A percentile compares a stretch with the other conserved stretches of the same genome.
Conservation (phyloP, 1,140 invertebrate genomes). For the Achroia grisella region DNA sequence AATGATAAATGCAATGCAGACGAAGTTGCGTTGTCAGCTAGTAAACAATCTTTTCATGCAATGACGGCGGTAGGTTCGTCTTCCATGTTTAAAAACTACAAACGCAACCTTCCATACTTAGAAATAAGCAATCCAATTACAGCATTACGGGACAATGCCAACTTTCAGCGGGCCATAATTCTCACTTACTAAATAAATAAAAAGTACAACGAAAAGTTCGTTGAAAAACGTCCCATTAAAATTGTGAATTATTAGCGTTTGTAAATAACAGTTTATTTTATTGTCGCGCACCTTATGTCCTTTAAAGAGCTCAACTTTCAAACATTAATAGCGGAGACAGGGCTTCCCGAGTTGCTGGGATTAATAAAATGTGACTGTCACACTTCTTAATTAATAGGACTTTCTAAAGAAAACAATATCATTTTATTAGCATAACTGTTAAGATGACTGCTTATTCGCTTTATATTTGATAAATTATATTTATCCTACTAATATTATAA, state of each 20-base stretch:
- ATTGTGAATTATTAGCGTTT: slow-evolving; percentile 51
- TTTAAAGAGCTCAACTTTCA: slow-evolving; percentile 39
- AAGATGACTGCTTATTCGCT: background rate
- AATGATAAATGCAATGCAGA: too few species aligned
- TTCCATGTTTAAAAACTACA: too few species aligned
- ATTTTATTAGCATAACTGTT: slow-evolving; percentile 64
- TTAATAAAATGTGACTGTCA: slow-evolving; percentile 64
- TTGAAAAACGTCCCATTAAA: slow-evolving; percentile 47
- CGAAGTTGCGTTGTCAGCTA: too few species aligned
- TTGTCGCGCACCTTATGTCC: slow-evolving; percentile 49
- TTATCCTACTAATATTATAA: too few species aligned
- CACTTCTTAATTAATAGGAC: slow-evolving; percentile 66
- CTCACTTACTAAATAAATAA: slow-evolving; percentile 13
- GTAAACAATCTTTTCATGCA: too few species aligned
- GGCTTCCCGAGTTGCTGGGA: slow-evolving; percentile 39
- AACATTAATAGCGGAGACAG: slow-evolving; percentile 51
- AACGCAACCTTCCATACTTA: too few species aligned
- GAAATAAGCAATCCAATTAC: too few species aligned
- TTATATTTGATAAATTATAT: too few species aligned
- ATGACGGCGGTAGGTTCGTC: too few species aligned
- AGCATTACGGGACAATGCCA: too few species aligned
- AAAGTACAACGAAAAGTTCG: slow-evolving; percentile 24
- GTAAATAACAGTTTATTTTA: slow-evolving; percentile 59
- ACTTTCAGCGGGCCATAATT: too few species aligned
- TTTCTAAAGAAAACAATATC: slow-evolving; percentile 68